Conservation (phyloP, 2,797 vertebrate species). For the Cossypha dichroa region DNA sequence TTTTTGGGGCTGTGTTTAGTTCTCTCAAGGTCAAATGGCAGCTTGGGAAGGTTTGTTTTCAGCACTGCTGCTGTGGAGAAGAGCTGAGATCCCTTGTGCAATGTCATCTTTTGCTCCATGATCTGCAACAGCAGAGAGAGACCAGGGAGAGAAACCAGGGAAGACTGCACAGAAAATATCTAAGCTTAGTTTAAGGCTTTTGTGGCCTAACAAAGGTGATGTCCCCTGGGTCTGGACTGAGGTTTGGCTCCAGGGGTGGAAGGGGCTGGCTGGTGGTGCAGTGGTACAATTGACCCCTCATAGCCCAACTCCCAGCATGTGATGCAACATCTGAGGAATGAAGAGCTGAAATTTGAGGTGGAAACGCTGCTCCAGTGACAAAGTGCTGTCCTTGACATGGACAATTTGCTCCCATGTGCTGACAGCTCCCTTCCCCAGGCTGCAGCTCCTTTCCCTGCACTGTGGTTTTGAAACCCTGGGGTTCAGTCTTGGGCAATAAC, state of each 20-base stretch:
- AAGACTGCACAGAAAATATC: not conserved
- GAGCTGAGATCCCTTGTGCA: not conserved
- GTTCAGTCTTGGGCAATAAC: not conserved
- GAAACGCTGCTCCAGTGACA: fast-evolving
- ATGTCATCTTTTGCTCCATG: not conserved
- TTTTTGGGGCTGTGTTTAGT: not conserved
- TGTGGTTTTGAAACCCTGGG: not conserved
- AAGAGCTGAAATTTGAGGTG: not conserved
- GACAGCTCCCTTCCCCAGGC: not conserved
- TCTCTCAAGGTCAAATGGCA: not conserved
- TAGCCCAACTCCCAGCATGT: fast-evolving
- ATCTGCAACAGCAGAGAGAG: not conserved
- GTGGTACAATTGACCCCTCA: not conserved
- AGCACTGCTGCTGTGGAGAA: not conserved
- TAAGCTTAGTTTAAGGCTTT: not conserved
- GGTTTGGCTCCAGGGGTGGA: not conserved
- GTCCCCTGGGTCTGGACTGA: fast-evolving
- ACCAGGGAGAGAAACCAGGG: not conserved
- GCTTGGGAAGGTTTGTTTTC: not conserved
- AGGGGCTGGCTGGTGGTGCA: not conserved
- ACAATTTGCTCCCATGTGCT: not conserved
- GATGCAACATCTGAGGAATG: not conserved
- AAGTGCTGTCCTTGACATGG: not conserved
- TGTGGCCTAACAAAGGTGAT: not conserved
- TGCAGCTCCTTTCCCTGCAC: not conserved